Conservation (phyloP, 2,113 vertebrate species). For the Pteruthius melanotis region DNA sequence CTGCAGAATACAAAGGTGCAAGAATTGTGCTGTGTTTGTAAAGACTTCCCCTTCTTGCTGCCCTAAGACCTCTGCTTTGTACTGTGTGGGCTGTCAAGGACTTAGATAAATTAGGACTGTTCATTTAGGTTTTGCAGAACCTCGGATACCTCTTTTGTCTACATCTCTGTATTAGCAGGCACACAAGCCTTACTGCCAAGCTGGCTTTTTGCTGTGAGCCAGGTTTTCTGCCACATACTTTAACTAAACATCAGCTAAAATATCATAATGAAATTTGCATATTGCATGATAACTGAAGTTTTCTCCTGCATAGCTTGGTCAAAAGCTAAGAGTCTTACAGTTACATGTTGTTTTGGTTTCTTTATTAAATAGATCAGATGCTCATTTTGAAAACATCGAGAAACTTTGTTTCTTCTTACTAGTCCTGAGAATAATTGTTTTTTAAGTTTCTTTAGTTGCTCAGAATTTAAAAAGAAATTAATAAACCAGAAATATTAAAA, state of each 20-base stretch:
- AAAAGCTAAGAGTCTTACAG: not conserved
- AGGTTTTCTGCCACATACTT: constrained; percentile 28
- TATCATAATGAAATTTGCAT: constrained; percentile 8
- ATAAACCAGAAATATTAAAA: not conserved
- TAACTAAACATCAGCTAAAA: constrained; percentile 10
- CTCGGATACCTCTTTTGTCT: not conserved
- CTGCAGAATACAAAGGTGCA: not conserved
- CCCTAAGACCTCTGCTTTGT: constrained; percentile 17
- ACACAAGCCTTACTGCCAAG: not conserved
- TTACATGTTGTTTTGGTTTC: not conserved
- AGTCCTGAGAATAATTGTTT: not conserved
- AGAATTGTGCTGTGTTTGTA: not conserved
- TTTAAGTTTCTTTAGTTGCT: not conserved
- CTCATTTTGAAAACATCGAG: not conserved
- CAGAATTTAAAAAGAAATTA: not conserved
- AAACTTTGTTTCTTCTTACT: not conserved
- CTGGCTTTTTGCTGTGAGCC: not conserved
- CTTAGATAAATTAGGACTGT: constrained; percentile 19
- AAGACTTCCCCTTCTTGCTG: not conserved
- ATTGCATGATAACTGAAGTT: not conserved
- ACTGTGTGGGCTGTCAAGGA: not conserved
- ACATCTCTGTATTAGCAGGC: not conserved
- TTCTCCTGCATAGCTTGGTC: not conserved
- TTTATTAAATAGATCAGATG: not conserved
- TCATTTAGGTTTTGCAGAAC: constrained; percentile 28